Evolutionary conservation across 2,113 vertebrate species (phyloP).

Genomic region (Brachypodius melanocephalos): DNA sequence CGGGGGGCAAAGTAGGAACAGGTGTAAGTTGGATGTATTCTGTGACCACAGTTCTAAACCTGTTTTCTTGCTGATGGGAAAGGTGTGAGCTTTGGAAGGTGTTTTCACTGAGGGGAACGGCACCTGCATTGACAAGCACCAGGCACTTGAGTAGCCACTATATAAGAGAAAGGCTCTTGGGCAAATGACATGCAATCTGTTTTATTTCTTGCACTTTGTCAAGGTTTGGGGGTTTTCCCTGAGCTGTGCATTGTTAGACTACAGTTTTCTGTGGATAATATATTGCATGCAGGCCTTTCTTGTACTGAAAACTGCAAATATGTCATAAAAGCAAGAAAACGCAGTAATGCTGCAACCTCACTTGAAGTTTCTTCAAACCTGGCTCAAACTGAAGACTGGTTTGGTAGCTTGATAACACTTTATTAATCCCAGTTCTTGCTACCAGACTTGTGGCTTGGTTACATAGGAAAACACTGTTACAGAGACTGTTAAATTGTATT

Average conservation of each 20-base stretch:
- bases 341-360: not conserved
- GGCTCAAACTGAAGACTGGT: not conserved
- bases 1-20: not conserved
- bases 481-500: not conserved
- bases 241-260: not conserved
- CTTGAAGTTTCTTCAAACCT: not conserved
- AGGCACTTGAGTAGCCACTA: not conserved
- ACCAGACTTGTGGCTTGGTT: not conserved
- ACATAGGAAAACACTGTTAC: not conserved
- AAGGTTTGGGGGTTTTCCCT: not conserved
- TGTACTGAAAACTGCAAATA: not conserved
- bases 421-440: not conserved
- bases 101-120: not conserved
- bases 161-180: not conserved
- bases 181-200: not conserved
- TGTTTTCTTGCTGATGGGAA: not conserved
- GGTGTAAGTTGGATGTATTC: not conserved
- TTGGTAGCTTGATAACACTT: not conserved
- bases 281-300: not conserved
- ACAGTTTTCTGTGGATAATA: not conserved
- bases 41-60: not conserved
- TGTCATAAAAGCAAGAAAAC: too few relatives aligned
- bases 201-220: not conserved
- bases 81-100: not conserved
- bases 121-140: not conserved